Conservation (phyloP, 2,888 invertebrate species). For the Agapostemon virescens region DNA sequence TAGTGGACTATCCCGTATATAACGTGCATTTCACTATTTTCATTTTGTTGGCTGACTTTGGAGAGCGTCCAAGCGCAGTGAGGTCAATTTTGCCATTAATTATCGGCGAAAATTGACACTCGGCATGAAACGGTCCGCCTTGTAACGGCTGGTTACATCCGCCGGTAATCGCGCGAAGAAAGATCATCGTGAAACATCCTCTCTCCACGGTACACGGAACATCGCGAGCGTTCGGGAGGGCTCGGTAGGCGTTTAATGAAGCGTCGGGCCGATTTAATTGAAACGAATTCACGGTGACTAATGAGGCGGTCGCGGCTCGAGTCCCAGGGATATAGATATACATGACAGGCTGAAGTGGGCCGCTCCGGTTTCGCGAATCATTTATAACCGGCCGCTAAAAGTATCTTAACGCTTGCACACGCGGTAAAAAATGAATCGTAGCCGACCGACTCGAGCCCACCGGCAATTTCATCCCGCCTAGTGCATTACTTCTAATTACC, state of each 20-base stretch:
- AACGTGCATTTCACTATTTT: too few species aligned
- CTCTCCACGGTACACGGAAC: background rate
- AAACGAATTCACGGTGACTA: constrained; percentile 62
- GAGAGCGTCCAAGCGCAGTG: too few species aligned
- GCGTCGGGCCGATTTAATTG: constrained; percentile 60
- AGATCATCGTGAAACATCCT: constrained; percentile 3
- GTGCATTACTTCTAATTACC: constrained; percentile 71
- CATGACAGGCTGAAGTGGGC: constrained; percentile 46
- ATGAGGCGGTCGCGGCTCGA: constrained; percentile 57
- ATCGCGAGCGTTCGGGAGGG: constrained; percentile 29
- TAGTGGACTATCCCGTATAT: too few species aligned
- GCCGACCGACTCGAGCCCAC: constrained; percentile 60
- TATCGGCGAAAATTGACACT: background rate
- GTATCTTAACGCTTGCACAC: constrained; percentile 65
- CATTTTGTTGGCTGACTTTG: too few species aligned
- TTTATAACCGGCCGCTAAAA: constrained; percentile 67
- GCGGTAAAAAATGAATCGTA: constrained; percentile 69
- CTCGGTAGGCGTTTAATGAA: constrained; percentile 39
- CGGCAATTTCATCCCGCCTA: constrained; percentile 61
- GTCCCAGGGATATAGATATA: constrained; percentile 41
- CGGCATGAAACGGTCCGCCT: background rate
- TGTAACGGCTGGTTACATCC: background rate
- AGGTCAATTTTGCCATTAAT: too few species aligned
- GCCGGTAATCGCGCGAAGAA: background rate
- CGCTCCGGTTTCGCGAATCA: constrained; percentile 66